Evolutionary conservation across 2,888 invertebrate species (phyloP), one percentile per base, ranked within the genome.

Genomic region (Ommatoiulus sabulosus): DNA sequence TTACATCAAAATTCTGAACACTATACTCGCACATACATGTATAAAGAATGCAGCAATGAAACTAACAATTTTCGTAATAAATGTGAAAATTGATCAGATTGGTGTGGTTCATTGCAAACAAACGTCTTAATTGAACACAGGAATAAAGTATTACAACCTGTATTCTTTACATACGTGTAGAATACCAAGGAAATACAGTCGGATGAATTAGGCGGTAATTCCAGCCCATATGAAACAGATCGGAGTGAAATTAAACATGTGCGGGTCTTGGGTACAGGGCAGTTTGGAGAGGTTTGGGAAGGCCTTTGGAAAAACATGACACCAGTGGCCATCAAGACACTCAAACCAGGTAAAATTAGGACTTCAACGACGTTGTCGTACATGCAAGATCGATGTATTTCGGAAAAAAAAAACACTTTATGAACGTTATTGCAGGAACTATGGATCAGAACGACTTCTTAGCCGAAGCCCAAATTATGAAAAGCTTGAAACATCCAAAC

Each of bases 251-350:
- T 99, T 91, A 98, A 98, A 93, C 98, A 99, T 93, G 96, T 98
- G 35, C 95, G 98, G 87, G 99, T 99, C 94, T 95, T 99, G 90
- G 99, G 99, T 86, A 98, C 98, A 92, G 99, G 99, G 6, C 99
- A 99, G 93, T 99, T 99, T 93, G 99, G 99, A 87, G 99, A 99
- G 93, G 99, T 99, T 88, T 99, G 99, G 98, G 99, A 99, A 94
- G 99, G 99, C 17, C 94, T 97, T 90, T 99, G 99, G 99, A 99
- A 99, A 94, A 98, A 97, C 93, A 99, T 99, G 72, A 99, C 99
- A 84, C 97, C 98, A 0, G 99, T 99, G 87, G 99, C 99, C 89
- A 99, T 99, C 91, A 99, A 99, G 93, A 44, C 46, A 20, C 86
- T 86, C 44, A 86, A 86, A 86, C 80, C 80, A 12, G 80, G 80